phyloP scores from a whole-genome alignment of 2,797 vertebrate species.

The Brotula barbata region DNA sequence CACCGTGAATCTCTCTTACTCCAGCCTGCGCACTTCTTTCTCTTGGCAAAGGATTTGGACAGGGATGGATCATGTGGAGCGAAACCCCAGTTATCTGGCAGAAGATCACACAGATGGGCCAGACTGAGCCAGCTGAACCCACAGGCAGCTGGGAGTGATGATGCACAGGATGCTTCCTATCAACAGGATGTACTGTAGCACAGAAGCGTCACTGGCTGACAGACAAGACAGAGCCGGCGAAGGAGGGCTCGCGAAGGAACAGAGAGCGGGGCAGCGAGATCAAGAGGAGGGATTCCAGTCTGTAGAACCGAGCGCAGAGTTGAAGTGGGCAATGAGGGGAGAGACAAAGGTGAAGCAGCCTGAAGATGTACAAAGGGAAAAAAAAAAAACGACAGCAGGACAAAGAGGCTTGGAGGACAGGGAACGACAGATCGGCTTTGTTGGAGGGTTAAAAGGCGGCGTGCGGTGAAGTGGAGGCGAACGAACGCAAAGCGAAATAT shows the following conservation, averaged over 20 bases:
- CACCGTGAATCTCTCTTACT: slow-evolving; percentile 55
- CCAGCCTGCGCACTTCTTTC: slow-evolving; percentile 55
- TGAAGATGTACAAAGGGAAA: slow-evolving; percentile 11
- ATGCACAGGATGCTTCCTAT: slow-evolving; percentile 79
- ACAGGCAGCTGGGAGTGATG: slow-evolving; percentile 79
- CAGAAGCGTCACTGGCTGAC: slow-evolving; percentile 73
- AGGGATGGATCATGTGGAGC: slow-evolving; percentile 64
- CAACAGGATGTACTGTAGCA: slow-evolving; percentile 74
- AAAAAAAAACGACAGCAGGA: not conserved
- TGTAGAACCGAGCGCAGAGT: slow-evolving; percentile 20
- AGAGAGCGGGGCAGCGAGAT: slow-evolving; percentile 39
- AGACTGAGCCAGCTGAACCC: slow-evolving; percentile 77
- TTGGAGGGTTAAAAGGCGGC: slow-evolving; percentile 18
- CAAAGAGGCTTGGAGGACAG: slow-evolving; percentile 7
- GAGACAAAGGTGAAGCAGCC: slow-evolving; percentile 15
- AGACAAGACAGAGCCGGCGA: slow-evolving; percentile 64
- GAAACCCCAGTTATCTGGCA: slow-evolving; percentile 80
- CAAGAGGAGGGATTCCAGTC: slow-evolving; percentile 45
- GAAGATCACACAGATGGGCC: slow-evolving; percentile 82
- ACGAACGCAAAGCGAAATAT: slow-evolving; percentile 31
- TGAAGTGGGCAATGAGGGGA: slow-evolving; percentile 29
- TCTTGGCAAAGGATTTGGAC: slow-evolving; percentile 75
- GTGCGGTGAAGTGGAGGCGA: slow-evolving; percentile 24
- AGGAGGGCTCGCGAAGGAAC: slow-evolving; percentile 55
- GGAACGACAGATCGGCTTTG: slow-evolving; percentile 13